Percentiles rank a stretch among this genome's conserved stretches.
Conservation (phyloP, 1,140 invertebrate species). For the Eumeta japonica region DNA sequence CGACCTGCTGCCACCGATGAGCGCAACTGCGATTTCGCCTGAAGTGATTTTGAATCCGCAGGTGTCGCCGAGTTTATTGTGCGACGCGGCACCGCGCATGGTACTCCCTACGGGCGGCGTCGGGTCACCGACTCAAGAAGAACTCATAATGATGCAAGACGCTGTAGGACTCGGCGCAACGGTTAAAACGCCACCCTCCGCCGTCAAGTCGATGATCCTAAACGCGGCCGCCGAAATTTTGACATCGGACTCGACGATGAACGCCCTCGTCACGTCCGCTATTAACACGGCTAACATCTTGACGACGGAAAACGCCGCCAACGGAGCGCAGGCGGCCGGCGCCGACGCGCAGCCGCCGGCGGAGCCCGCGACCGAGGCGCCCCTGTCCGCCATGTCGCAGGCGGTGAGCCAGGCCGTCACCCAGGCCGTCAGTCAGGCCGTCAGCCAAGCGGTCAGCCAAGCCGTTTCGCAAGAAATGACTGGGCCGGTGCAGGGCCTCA, state of each 20-base stretch:
- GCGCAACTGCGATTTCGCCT: slow-evolving; percentile 52
- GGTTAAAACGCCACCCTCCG: slow-evolving; percentile 63
- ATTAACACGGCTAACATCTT: slow-evolving; percentile 54
- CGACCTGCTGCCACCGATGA: slow-evolving; percentile 29
- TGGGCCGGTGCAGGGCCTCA: slow-evolving; percentile 66
- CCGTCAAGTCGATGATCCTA: slow-evolving; percentile 66
- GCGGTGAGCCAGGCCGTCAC: slow-evolving; percentile 57
- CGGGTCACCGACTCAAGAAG: slow-evolving; percentile 32
- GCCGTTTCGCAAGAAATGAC: slow-evolving; percentile 63
- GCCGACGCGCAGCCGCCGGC: slow-evolving; percentile 54
- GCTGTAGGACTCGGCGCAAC: slow-evolving; percentile 36
- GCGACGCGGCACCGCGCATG: slow-evolving; percentile 35
- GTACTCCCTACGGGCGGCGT: slow-evolving; percentile 27
- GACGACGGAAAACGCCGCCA: slow-evolving; percentile 35
- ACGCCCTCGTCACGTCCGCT: slow-evolving; percentile 50
- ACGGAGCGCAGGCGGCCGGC: slow-evolving; percentile 43
- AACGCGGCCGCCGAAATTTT: slow-evolving; percentile 65
- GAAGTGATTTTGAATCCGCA: slow-evolving; percentile 65
- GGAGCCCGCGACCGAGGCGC: slow-evolving; percentile 56
- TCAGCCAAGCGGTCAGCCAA: slow-evolving; percentile 61
- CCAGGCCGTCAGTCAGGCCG: slow-evolving; percentile 61
- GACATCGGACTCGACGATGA: slow-evolving; percentile 57
- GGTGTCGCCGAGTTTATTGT: slow-evolving; percentile 61
- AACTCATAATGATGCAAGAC: slow-evolving; percentile 44
- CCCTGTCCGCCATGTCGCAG: slow-evolving; percentile 52